phyloP scores from a whole-genome alignment of 2,113 vertebrate genomes.

The Oreocharis arfaki region DNA sequence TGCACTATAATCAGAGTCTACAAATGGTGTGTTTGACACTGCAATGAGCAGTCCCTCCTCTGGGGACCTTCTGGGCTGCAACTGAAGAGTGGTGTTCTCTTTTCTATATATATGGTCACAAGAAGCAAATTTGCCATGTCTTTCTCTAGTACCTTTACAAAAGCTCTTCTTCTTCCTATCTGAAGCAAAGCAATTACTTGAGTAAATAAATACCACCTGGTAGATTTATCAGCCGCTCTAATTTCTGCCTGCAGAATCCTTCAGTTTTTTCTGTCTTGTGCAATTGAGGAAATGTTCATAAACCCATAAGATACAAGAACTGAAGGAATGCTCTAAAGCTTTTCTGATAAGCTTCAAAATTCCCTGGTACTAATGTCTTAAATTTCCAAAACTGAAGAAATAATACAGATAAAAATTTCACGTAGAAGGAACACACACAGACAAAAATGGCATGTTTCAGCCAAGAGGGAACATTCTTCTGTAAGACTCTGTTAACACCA shows the following conservation, averaged over 20 bases:
- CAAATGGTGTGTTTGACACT: neutral
- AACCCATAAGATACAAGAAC: neutral
- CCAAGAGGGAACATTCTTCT: neutral
- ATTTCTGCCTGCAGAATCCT: neutral
- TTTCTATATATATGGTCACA: rapidly evolving
- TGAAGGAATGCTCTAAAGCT: neutral
- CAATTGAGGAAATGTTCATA: neutral
- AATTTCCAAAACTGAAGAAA: neutral
- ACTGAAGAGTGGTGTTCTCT: neutral
- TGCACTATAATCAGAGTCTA: neutral
- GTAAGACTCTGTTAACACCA: neutral
- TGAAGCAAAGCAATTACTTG: neutral
- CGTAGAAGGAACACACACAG: neutral
- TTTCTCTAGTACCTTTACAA: neutral
- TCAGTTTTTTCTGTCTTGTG: neutral
- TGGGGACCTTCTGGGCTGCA: neutral
- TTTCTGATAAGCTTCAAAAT: neutral
- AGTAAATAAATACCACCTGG: neutral
- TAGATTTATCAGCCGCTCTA: neutral
- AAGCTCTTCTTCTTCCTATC: neutral
- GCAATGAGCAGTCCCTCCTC: neutral
- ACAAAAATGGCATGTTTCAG: neutral
- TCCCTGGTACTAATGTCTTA: neutral
- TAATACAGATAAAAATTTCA: neutral
- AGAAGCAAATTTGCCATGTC: neutral